Evolutionary conservation across 2,113 vertebrate species (phyloP), one percentile per base, ranked within the genome.

Genomic region (Cyanoliseus patagonus): DNA sequence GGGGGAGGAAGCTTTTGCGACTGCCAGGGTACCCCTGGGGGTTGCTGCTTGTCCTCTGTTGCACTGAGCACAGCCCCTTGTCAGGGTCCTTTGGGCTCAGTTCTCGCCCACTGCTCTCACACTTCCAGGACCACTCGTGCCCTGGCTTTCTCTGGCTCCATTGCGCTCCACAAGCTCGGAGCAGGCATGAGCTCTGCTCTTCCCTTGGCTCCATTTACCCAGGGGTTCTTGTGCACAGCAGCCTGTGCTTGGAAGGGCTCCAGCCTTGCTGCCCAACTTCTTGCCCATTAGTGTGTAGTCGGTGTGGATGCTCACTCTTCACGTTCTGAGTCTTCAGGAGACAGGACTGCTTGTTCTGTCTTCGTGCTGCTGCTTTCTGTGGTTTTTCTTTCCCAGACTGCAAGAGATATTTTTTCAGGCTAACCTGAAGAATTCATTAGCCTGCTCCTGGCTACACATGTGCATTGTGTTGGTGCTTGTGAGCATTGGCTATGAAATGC

Each of bases 271-370:
- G 24, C 11, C 13, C 5, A 8, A 27, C 52, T 24, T 22, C 22
- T 47, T 33, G 57, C n/a, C 24, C 13, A 24, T 59, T 39, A 55
- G 9, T 35, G 2, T 37, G n/a, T 47, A 25, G 17, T 24, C 0
- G 0, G 17, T 73, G 35, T 30, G 0, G 1, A 35, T 73, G n/a
- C 22, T 49, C 67, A 30, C 30, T 47, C 33, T 39, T 83, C 9
- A n/a, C 5, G 15, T 53, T 84, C 51, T 67, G 13, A 24, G 33
- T 35, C 57, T 59, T 35, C 33, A 35, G 57, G 57, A 59, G 33
- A 16, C 13, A 59, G 57, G 33, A 24, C 57, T 59, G 57, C 57
- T 59, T 59, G 57, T 35, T 59, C 57, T 59, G 22, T 59, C 33
- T 35, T 59, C 14, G 3, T 35, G n/a, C 33, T 24, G 33, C 57